phyloP scores from a whole-genome alignment of 2,113 vertebrate species.

The Poeciliopsis retropinna region DNA sequence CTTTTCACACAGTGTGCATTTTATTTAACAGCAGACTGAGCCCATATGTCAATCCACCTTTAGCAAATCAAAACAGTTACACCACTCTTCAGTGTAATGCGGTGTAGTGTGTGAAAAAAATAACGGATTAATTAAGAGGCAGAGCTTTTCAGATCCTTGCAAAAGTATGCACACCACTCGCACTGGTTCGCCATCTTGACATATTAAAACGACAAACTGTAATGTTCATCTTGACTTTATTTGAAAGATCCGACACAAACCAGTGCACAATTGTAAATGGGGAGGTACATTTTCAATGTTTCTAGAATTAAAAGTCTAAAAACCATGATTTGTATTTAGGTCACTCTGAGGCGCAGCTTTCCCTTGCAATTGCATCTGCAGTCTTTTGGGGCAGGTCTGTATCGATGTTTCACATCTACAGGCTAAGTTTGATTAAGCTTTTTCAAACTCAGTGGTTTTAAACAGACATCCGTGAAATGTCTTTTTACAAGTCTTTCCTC shows the following conservation, averaged over 20 bases:
- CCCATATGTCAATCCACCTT: not conserved
- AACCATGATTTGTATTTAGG: not conserved
- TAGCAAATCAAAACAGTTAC: conserved; percentile 10
- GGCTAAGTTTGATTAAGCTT: too few species aligned
- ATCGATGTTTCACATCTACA: not conserved
- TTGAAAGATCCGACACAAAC: not conserved
- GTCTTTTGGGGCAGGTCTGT: not conserved
- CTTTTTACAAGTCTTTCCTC: too few species aligned
- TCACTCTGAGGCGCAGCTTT: not conserved
- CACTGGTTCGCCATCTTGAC: too few species aligned
- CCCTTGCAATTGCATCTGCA: not conserved
- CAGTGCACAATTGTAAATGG: not conserved
- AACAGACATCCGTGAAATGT: too few species aligned
- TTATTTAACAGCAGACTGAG: conserved; percentile 26
- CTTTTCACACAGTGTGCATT: not conserved
- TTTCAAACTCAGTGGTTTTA: too few species aligned
- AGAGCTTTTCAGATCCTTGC: not conserved
- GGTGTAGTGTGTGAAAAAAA: conserved; percentile 19
- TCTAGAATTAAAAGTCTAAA: too few species aligned
- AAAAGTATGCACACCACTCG: not conserved
- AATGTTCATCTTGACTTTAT: not conserved
- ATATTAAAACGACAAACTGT: too few species aligned
- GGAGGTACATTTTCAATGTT: not conserved
- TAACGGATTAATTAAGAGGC: conserved; percentile 44
- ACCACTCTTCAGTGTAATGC: conserved; percentile 13